Evolutionary conservation across 2,797 vertebrate species (phyloP).

Genomic region (Mus caroli): DNA sequence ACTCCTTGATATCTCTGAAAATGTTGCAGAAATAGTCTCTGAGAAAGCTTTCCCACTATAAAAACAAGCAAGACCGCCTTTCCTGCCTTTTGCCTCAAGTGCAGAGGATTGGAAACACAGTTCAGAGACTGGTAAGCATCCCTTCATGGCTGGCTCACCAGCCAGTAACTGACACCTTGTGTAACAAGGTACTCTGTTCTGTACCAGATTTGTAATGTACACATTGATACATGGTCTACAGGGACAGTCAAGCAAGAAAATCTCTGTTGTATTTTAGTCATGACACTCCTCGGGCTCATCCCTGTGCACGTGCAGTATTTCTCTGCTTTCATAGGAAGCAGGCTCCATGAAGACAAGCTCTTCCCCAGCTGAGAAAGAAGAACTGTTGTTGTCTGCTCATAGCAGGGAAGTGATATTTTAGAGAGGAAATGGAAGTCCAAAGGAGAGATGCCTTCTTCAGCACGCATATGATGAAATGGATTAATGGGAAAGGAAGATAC

Average conservation of each 20-base stretch:
- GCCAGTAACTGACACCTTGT: neutral
- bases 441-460: neutral
- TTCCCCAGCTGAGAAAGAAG: neutral
- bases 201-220: neutral
- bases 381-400: neutral
- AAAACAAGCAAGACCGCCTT: neutral
- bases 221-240: neutral
- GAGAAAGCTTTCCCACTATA: slow-evolving; percentile 24
- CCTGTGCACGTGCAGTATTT: neutral
- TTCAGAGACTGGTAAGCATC: neutral
- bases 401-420: neutral
- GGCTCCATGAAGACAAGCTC: neutral
- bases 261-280: neutral
- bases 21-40: neutral
- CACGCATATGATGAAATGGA: neutral
- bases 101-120: neutral
- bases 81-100: neutral
- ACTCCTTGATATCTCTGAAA: slow-evolving; percentile 45
- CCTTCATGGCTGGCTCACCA: neutral
- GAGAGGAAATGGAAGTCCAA: neutral
- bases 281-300: neutral
- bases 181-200: rapidly evolving
- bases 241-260: neutral
- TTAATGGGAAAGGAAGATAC: neutral
- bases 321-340: neutral